These are phyloP conservation scores for Tauraco erythrolophus DNA, from an alignment of 2,113 vertebrate species.

Conservation along the genomic window DNA sequence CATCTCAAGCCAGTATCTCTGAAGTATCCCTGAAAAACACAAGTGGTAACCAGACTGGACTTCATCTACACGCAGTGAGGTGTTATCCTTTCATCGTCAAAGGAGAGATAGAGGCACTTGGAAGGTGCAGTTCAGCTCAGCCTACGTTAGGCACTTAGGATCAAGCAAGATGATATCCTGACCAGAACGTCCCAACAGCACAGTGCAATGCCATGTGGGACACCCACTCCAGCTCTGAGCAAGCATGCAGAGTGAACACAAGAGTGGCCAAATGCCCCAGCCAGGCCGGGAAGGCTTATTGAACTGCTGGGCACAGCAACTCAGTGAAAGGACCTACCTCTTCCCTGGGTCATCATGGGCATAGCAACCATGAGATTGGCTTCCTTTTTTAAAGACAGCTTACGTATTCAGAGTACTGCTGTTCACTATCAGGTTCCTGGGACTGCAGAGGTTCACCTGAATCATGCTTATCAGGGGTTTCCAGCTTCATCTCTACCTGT, in stretches of 20 bases:
- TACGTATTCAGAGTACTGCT: not conserved
- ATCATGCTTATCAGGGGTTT: not conserved
- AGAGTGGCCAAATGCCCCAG: not conserved
- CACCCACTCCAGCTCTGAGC: not conserved
- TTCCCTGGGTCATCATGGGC: not conserved
- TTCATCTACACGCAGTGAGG: not conserved
- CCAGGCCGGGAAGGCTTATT: not conserved
- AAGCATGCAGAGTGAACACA: not conserved
- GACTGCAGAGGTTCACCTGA: not conserved
- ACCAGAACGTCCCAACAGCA: not conserved
- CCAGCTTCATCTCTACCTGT: not conserved
- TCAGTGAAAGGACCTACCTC: not conserved
- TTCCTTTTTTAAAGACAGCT: not conserved
- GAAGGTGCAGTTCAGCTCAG: not conserved
- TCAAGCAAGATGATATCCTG: not conserved
- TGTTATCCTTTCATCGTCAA: not conserved
- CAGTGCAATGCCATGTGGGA: rapidly evolving
- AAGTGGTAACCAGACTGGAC: not conserved
- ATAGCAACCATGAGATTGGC: not conserved
- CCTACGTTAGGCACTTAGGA: not conserved
- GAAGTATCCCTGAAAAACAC: not conserved
- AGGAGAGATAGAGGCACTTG: not conserved
- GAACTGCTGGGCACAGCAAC: not conserved
- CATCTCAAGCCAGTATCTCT: not conserved
- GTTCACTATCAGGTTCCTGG: not conserved